These are phyloP conservation scores for Eucera pruinosa DNA, from an alignment of 2,888 invertebrate species.

Conservation along the genomic window DNA sequence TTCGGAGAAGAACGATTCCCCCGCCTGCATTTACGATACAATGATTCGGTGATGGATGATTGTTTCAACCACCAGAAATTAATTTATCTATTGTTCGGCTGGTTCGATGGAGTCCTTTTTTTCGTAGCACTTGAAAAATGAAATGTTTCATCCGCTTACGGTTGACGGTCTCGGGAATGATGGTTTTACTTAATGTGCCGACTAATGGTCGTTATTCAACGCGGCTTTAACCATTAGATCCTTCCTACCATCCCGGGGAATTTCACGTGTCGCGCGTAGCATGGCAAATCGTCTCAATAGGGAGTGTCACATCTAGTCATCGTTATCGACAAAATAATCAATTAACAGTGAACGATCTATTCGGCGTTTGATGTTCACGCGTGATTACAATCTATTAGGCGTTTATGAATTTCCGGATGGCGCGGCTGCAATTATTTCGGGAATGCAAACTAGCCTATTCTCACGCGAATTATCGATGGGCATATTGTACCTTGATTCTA, in stretches of 20 bases:
- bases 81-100: slow-evolving; percentile 27
- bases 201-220: slow-evolving; percentile 21
- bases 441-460: background rate
- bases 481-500: too few relatives aligned
- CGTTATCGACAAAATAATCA: slow-evolving; percentile 4
- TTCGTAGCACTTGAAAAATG: slow-evolving; percentile 7
- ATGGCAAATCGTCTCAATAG: background rate
- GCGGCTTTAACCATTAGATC: background rate
- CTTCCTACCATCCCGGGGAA: background rate
- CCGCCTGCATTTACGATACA: background rate
- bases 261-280: background rate
- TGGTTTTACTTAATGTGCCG: slow-evolving; percentile 22
- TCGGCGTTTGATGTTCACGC: background rate
- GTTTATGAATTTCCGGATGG: background rate
- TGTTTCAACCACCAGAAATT: slow-evolving; percentile 11
- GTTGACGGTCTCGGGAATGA: slow-evolving; percentile 10
- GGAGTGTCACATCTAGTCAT: background rate
- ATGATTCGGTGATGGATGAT: background rate
- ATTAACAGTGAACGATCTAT: background rate
- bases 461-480: background rate
- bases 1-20: background rate
- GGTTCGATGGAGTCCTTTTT: background rate
- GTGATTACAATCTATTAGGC: background rate
- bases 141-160: slow-evolving; percentile 1
- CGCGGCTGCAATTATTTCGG: background rate